These are phyloP conservation scores for Sepiola atlantica DNA, from an alignment of 2,888 invertebrate genomes.

Conservation along the genomic window DNA sequence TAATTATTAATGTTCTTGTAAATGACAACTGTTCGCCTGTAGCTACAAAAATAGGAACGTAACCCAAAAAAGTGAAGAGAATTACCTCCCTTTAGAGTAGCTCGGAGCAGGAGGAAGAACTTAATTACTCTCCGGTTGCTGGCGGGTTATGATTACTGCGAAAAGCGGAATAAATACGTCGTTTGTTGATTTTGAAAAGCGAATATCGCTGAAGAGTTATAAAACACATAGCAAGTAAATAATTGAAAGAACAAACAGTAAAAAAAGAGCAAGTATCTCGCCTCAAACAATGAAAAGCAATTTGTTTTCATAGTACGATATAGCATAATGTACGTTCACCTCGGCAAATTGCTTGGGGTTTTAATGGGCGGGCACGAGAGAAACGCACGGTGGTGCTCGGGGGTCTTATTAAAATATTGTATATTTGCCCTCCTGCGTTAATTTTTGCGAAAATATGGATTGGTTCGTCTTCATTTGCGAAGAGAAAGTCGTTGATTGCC, in stretches of 20 bases:
- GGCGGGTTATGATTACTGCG: not conserved
- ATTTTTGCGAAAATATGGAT: conserved; percentile 1
- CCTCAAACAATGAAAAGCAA: not conserved
- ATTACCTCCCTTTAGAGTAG: conserved; percentile 1
- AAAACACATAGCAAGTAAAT: not conserved
- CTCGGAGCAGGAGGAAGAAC: not conserved
- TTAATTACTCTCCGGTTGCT: not conserved
- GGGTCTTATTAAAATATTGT: conserved; percentile 32
- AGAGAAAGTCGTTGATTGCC: not conserved
- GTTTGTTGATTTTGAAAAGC: not conserved
- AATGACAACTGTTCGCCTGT: conserved; percentile 7
- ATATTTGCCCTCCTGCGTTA: not conserved
- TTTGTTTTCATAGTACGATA: not conserved
- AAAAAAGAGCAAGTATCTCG: not conserved
- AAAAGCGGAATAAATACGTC: not conserved
- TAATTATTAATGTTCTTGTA: not conserved
- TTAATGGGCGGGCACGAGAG: not conserved
- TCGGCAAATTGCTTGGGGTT: not conserved
- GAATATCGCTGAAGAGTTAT: not conserved
- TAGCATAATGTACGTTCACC: not conserved
- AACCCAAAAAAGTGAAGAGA: not conserved
- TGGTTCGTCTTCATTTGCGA: not conserved
- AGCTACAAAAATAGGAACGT: not conserved
- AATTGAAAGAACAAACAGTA: not conserved
- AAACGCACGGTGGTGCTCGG: not conserved